Percentiles rank a stretch among this genome's conserved stretches.
phyloP scores from a whole-genome alignment of 2,888 invertebrate genomes.

The Branchellion lobata region DNA sequence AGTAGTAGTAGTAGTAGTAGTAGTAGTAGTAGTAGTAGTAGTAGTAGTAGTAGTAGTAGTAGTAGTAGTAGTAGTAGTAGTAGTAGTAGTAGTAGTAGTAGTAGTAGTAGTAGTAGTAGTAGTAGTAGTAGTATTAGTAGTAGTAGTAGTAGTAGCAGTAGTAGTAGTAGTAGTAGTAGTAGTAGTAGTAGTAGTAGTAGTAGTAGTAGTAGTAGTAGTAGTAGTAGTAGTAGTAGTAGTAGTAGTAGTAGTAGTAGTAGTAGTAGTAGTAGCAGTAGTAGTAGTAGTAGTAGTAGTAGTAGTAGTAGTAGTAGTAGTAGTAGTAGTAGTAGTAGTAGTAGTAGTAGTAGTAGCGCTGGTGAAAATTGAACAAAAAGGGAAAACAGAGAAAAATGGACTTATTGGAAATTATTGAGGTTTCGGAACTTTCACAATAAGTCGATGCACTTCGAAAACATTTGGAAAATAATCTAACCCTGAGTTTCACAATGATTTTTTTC shows the following conservation, averaged over 20 bases:
- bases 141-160: not conserved
- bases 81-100: not conserved
- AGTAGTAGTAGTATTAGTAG: not conserved
- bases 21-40: not conserved
- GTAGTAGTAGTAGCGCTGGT: conserved; percentile 33
- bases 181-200: not conserved
- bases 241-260: conserved; percentile 31
- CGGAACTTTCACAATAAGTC: too few species aligned
- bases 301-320: conserved; percentile 31
- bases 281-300: conserved; percentile 33
- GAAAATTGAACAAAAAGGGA: too few species aligned
- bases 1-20: not conserved
- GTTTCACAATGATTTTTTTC: too few species aligned
- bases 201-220: not conserved
- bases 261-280: conserved; percentile 33
- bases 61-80: not conserved
- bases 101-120: not conserved
- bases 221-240: conserved; percentile 14
- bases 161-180: not conserved
- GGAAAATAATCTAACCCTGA: too few species aligned
- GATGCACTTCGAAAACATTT: too few species aligned
- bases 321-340: conserved; percentile 33
- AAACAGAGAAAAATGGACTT: too few species aligned
- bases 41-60: not conserved
- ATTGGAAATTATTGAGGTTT: too few species aligned